Conservation (phyloP, 2,797 vertebrate genomes). For the Pteronotus mesoamericanus region DNA sequence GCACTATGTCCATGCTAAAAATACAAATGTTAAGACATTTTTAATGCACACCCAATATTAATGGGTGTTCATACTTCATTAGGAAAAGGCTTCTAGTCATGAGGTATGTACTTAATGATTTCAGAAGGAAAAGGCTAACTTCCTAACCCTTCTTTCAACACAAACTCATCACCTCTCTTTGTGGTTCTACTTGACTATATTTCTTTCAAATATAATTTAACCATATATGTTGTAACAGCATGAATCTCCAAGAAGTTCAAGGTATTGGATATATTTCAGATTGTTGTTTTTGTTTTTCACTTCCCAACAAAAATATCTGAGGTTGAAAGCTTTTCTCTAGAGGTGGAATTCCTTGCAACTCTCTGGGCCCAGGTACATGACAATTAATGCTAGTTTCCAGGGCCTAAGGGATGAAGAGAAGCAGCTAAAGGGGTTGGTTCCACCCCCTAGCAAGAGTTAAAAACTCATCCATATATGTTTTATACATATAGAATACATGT, state of each 20-base stretch:
- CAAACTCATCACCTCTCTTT: neutral
- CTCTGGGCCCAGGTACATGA: neutral
- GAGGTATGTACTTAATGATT: neutral
- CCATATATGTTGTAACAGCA: neutral
- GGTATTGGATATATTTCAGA: neutral
- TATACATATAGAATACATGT: neutral
- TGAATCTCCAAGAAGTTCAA: constrained; percentile 11
- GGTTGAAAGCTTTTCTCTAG: neutral
- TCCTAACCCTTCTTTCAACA: neutral
- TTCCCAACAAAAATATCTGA: neutral
- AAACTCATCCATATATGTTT: neutral
- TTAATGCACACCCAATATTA: constrained; percentile 49
- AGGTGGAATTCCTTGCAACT: neutral
- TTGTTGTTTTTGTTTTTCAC: neutral
- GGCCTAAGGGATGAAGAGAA: neutral
- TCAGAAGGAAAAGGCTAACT: constrained; percentile 26
- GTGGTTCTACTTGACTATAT: neutral
- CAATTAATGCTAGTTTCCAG: neutral
- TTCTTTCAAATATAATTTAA: constrained; percentile 33
- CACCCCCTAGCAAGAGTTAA: neutral
- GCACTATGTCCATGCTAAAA: constrained; percentile 64
- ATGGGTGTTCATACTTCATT: constrained; percentile 63
- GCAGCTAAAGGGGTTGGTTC: neutral
- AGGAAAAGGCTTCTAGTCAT: constrained; percentile 32
- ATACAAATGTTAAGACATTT: constrained; percentile 62